Base-by-base conservation (phyloP, 1,140 invertebrate species). In the Stenopsyche tienmushanensis region DNA sequence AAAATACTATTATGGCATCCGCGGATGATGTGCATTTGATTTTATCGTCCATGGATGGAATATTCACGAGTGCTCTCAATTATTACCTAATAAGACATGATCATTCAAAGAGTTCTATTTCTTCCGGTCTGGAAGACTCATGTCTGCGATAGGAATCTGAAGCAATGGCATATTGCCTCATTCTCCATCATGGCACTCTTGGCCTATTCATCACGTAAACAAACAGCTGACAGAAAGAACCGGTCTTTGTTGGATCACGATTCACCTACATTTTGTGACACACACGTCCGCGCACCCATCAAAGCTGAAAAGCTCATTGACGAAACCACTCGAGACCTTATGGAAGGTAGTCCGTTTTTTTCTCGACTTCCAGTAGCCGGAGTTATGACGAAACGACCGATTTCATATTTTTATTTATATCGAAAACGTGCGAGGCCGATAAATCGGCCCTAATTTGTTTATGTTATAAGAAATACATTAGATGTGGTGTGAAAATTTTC, bases 151-250 rank as follows among this genome's bases (percentile, higher is more conserved):
- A n/a, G n/a, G 29, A 7, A 34, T 34, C 29, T 13, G 5, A 5
- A 34, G 5, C 29, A 34, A 34, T 34, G 29, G 29, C 29, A 34
- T 34, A 34, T 34, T 34, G 29, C 29, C 13, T 7, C 29, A 34
- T 13, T 34, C 29, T n/a, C n/a, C n/a, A n/a, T n/a, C n/a, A n/a
- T n/a, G n/a, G n/a, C n/a, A n/a, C n/a, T 5, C 29, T 7, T 34
- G 29, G 21, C 3, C 47, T 50, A 50, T 50, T 50, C 47, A 50
- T 50, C 47, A 50, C 17, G n/a, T 50, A 53, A 53, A 53, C 50
- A 53, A 53, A 53, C 50, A 53, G 45, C 45, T 49, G 45, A 49
- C 45, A 49, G 20, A 17, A 17, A 21, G 45, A 49, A 49, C 50
- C 50, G 15, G 21, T 25, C 50, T 34, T 34, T 34, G 29, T 34